Evolutionary conservation across 2,797 vertebrate species (phyloP).

Genomic region (Sylvilagus floridanus): DNA sequence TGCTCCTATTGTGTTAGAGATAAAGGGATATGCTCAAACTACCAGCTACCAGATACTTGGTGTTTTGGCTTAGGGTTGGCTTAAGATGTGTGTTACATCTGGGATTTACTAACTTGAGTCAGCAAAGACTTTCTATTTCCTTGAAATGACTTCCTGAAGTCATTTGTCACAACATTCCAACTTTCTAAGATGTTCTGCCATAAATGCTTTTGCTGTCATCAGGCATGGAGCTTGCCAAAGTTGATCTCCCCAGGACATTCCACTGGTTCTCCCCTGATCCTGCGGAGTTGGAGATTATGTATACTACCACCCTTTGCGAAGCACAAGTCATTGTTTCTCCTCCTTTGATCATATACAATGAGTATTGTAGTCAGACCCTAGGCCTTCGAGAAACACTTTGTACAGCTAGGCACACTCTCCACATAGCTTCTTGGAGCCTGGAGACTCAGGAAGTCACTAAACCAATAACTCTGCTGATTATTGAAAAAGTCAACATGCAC

Average conservation of each 20-base stretch:
- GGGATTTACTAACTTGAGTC: slow-evolving; percentile 73
- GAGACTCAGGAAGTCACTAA: slow-evolving; percentile 48
- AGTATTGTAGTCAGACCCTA: neutral
- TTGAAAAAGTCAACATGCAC: slow-evolving; percentile 40
- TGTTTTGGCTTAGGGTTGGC: slow-evolving; percentile 54
- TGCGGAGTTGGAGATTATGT: neutral
- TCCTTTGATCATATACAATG: neutral
- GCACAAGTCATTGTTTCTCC: neutral
- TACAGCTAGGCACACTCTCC: neutral
- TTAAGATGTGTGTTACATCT: slow-evolving; percentile 71
- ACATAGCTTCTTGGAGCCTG: neutral
- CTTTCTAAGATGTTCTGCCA: slow-evolving; percentile 78
- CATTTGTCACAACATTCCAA: slow-evolving; percentile 76
- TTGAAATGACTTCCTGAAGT: slow-evolving; percentile 79
- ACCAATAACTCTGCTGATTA: neutral
- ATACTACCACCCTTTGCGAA: neutral
- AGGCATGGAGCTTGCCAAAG: slow-evolving; percentile 59
- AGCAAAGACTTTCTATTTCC: slow-evolving; percentile 79
- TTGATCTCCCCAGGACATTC: slow-evolving; percentile 23
- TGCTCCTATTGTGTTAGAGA: neutral
- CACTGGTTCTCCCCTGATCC: neutral
- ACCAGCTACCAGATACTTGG: slow-evolving; percentile 50
- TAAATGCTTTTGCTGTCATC: slow-evolving; percentile 75
- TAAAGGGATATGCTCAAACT: slow-evolving; percentile 42
- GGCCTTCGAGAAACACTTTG: neutral